Conservation (phyloP, 1,140 invertebrate species). For the Popillia japonica region DNA sequence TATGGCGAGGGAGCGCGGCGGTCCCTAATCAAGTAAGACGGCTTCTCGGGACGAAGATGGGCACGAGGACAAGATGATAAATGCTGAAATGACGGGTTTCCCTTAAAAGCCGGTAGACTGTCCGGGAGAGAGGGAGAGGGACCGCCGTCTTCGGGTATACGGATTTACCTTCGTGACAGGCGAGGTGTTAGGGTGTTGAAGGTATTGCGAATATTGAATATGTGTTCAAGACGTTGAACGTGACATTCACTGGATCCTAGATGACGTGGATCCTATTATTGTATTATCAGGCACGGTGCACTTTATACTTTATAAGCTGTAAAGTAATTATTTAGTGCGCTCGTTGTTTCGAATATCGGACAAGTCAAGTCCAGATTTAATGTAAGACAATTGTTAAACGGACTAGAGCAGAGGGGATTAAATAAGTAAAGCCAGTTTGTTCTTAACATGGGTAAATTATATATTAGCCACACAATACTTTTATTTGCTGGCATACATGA, state of each 20-base stretch:
- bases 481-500: too few species aligned
- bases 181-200: neutral
- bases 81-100: neutral
- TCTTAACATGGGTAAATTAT: too few species aligned
- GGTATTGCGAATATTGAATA: constrained; percentile 10
- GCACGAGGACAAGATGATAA: neutral
- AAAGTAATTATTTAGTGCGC: too few species aligned
- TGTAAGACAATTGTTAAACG: too few species aligned
- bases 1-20: neutral
- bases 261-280: neutral
- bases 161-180: constrained; percentile 8
- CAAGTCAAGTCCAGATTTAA: too few species aligned
- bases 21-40: constrained; percentile 13
- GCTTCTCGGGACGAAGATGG: neutral
- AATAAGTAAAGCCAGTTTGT: too few species aligned
- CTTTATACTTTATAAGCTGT: neutral
- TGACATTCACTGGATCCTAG: neutral
- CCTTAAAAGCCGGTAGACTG: neutral
- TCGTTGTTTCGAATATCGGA: too few species aligned
- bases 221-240: neutral
- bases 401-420: too few species aligned
- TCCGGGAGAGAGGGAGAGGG: neutral
- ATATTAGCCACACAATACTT: too few species aligned
- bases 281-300: neutral
- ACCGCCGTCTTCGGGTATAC: neutral